Evolutionary conservation across 2,113 vertebrate species (phyloP).

Genomic region (Heterotilapia buettikoferi): DNA sequence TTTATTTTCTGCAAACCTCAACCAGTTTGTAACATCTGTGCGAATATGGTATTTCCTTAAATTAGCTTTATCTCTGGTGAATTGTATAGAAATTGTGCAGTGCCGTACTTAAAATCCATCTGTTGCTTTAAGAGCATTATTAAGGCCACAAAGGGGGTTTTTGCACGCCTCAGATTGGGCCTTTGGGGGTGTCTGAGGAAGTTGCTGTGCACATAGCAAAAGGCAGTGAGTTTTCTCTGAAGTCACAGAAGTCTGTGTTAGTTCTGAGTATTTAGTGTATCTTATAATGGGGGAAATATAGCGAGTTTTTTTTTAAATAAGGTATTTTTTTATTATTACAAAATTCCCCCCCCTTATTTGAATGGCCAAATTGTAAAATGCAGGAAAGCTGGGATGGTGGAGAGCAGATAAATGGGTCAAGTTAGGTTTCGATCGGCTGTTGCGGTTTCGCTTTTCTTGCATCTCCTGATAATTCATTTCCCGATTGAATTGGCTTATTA

Average conservation of each 20-base stretch:
- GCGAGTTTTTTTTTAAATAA: rapidly evolving
- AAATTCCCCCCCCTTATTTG: neutral
- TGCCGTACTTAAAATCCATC: rapidly evolving
- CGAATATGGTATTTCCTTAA: neutral
- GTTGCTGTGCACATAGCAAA: neutral
- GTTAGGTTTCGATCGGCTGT: neutral
- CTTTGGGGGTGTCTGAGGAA: neutral
- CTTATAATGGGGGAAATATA: neutral
- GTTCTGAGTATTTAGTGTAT: neutral
- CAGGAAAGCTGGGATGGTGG: neutral
- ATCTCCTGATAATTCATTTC: neutral
- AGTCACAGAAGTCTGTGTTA: neutral
- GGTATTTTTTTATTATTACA: neutral
- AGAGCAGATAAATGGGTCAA: neutral
- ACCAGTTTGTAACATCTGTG: neutral
- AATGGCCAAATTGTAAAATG: neutral
- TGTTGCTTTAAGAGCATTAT: neutral
- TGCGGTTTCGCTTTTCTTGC: neutral
- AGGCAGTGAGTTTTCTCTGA: neutral
- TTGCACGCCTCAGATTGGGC: neutral
- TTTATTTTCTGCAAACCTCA: neutral
- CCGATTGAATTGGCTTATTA: neutral
- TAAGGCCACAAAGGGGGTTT: neutral
- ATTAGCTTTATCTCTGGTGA: neutral
- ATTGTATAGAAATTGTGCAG: neutral